Evolutionary conservation across 2,797 vertebrate species (phyloP).

Genomic region (Odontamblyopus rebecca): DNA sequence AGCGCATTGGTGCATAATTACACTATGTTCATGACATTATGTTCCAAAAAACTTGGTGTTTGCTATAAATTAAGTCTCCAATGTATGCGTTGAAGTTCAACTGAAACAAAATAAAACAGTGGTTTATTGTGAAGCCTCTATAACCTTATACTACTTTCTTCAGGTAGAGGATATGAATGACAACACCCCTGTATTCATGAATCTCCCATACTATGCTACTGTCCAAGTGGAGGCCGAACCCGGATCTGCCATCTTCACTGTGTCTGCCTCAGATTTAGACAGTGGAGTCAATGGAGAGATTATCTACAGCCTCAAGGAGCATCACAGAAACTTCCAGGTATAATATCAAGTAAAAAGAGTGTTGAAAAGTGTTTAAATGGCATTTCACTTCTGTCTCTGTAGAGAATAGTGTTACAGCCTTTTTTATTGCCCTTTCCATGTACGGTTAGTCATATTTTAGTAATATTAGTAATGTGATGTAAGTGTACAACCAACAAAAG

Average conservation of each 20-base stretch:
- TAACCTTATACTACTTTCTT: conserved; percentile 3
- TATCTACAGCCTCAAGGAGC: conserved; percentile 86
- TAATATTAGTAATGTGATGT: neutral
- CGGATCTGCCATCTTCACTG: conserved; percentile 83
- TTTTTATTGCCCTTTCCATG: neutral
- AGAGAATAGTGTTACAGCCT: neutral
- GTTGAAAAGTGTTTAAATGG: too few relatives aligned
- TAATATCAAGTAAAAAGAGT: conserved; percentile 8
- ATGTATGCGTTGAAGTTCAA: neutral
- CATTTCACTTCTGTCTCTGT: too few relatives aligned
- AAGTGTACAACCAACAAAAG: neutral
- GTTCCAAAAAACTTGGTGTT: neutral
- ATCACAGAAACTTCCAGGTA: conserved; percentile 88
- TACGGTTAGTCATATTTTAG: neutral
- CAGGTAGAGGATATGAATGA: conserved; percentile 92
- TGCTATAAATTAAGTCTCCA: neutral
- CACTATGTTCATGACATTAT: neutral
- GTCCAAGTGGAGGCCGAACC: conserved; percentile 87
- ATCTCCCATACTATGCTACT: conserved; percentile 92
- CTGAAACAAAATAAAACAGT: neutral
- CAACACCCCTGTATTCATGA: conserved; percentile 90
- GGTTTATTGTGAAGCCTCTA: too few relatives aligned
- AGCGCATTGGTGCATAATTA: neutral
- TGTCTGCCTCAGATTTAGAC: conserved; percentile 89
- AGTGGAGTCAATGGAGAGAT: conserved; percentile 85